These are phyloP conservation scores for Saccostrea cuccullata DNA, from an alignment of 1,140 invertebrate species.

Conservation along the genomic window DNA sequence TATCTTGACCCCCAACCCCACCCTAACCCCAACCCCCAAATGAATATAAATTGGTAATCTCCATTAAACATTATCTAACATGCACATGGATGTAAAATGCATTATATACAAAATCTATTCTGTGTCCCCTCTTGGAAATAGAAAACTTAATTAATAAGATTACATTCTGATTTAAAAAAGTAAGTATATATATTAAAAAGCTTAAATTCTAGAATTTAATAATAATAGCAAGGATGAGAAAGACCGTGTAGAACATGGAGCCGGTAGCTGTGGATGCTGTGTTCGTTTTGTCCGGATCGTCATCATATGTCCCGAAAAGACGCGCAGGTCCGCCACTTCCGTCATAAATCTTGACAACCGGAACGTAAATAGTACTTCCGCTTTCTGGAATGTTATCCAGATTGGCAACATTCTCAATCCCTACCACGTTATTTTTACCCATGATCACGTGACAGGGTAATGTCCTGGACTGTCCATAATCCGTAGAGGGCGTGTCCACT, in stretches of 20 bases:
- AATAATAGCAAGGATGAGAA: background rate
- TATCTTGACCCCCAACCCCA: too few relatives aligned
- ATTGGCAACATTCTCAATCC: constrained; percentile 60
- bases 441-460: constrained; percentile 50
- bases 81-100: too few relatives aligned
- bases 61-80: too few relatives aligned
- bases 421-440: constrained; percentile 39
- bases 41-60: too few relatives aligned
- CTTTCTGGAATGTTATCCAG: constrained; percentile 54
- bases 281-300: constrained; percentile 46
- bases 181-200: too few relatives aligned
- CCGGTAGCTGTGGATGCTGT: background rate
- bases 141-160: too few relatives aligned
- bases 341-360: constrained; percentile 51
- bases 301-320: constrained; percentile 58
- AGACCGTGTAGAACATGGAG: background rate
- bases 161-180: too few relatives aligned
- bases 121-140: too few relatives aligned
- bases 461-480: constrained; percentile 75
- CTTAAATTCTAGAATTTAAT: too few relatives aligned
- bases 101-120: too few relatives aligned
- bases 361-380: constrained; percentile 54
- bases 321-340: constrained; percentile 58
- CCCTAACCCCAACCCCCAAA: too few relatives aligned
- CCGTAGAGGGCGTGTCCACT: constrained; percentile 83